phyloP scores from a whole-genome alignment of 64 coral and sea anemone genomes.

The Pachyseris speciosa region DNA sequence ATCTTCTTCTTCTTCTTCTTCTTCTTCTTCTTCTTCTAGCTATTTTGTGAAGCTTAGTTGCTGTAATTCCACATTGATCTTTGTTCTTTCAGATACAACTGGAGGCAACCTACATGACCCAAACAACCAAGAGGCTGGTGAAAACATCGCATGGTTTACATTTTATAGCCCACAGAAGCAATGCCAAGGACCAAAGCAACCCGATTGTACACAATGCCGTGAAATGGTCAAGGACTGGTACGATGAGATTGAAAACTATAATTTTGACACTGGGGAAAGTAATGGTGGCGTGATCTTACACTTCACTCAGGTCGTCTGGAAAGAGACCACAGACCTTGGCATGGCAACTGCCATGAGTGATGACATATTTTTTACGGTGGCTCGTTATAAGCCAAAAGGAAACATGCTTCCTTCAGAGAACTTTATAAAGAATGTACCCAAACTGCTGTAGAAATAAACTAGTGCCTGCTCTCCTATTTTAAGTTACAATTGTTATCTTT shows the following conservation, averaged over 20 bases:
- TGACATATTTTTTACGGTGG: slow-evolving; percentile 28
- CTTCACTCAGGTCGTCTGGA: slow-evolving; percentile 72
- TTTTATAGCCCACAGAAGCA: not conserved
- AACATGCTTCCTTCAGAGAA: not conserved
- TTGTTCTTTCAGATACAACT: too few relatives aligned
- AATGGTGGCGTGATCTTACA: slow-evolving; percentile 51
- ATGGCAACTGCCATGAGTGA: slow-evolving; percentile 42
- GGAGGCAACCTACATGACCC: too few relatives aligned
- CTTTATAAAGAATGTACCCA: slow-evolving; percentile 19
- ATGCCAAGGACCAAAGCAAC: slow-evolving; percentile 43
- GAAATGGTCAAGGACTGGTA: slow-evolving; percentile 86
- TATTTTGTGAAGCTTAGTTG: too few relatives aligned
- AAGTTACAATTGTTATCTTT: too few relatives aligned
- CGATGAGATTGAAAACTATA: slow-evolving; percentile 46
- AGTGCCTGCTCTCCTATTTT: not conserved
- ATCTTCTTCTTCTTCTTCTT: too few relatives aligned
- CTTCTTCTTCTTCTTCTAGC: too few relatives aligned
- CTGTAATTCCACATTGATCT: too few relatives aligned
- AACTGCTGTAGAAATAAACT: not conserved
- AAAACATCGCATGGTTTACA: slow-evolving; percentile 54
- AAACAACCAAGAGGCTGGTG: slow-evolving; percentile 3
- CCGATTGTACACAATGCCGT: slow-evolving; percentile 64
- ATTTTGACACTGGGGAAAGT: slow-evolving; percentile 48
- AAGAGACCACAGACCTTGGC: slow-evolving; percentile 51
- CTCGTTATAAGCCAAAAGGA: slow-evolving; percentile 26